Evolutionary conservation across 2,113 vertebrate genomes (phyloP), one percentile per base, ranked within the genome.

Genomic region (Pycnonotus jocosus): DNA sequence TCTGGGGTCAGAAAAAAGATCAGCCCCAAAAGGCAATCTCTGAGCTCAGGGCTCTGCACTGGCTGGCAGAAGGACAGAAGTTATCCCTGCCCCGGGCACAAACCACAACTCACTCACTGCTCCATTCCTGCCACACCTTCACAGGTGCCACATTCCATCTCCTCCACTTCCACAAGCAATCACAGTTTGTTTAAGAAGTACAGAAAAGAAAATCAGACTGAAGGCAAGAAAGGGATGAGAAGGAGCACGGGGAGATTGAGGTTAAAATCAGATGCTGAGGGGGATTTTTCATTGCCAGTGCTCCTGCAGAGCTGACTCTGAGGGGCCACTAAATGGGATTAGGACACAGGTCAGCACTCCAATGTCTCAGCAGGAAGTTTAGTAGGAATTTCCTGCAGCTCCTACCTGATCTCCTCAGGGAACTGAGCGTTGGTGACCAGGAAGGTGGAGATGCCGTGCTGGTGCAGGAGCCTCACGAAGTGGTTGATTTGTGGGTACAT

Each of bases 341-440:
- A 78, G 87, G 57, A 58, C 84, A 25, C 21, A 54, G 47, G 31
- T 24, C 35, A 70, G 56, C 51, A 60, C 25, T 44, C 22, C 28
- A 24, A 0, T 12, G 50, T 16, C 66, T 47, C 17, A 50, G 45
- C 56, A 71, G 91, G 51, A 66, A 30, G 60, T 25, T 40, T 1
- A 16, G 71, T 0, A 66, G 61, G 83, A 27, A 33, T 68, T 73
- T 61, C 53, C 28, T 25, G 40, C 50, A 40, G 3, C 47, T 45
- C 97, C 90, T 74, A 99, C 99, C 99, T 98, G 97, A 99, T 99
- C 95, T 99, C 99, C 65, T 97, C 91, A 0, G 99, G 99, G 80
- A 99, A 99, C 94, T 99, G 99, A 2, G 99, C 99, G 2, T 99
- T 99, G 78, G 99, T 99, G 73, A 99, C 99, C 56, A 99, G 97